These are phyloP conservation scores for Sisyra terminalis DNA, from an alignment of 2,888 invertebrate genomes.

Conservation along the genomic window DNA sequence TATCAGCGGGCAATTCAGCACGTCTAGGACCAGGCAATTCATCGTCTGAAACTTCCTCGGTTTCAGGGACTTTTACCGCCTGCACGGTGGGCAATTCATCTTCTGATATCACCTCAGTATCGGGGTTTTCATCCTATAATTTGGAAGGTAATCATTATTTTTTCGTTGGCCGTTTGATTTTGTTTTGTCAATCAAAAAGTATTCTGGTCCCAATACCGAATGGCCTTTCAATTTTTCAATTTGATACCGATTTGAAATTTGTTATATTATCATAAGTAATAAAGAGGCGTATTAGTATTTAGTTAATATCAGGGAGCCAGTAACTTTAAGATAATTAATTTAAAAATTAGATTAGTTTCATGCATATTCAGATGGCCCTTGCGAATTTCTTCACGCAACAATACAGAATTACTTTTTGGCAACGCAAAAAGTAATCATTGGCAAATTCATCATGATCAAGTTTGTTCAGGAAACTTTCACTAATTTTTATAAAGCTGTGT, in stretches of 20 bases:
- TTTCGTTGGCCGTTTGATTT: too few relatives aligned
- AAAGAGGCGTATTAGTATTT: too few relatives aligned
- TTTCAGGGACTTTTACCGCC: slow-evolving; percentile 64
- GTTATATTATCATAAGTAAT: too few relatives aligned
- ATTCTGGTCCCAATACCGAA: too few relatives aligned
- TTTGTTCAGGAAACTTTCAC: too few relatives aligned
- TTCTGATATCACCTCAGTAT: slow-evolving; percentile 73
- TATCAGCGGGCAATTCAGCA: slow-evolving; percentile 53
- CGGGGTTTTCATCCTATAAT: slow-evolving; percentile 41
- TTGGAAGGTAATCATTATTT: slow-evolving; percentile 5
- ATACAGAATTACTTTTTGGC: slow-evolving; percentile 6
- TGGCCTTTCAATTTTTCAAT: too few relatives aligned
- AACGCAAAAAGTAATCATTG: slow-evolving; percentile 7
- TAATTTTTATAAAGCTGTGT: too few relatives aligned
- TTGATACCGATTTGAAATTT: too few relatives aligned
- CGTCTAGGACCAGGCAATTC: slow-evolving; percentile 56
- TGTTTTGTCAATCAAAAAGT: too few relatives aligned
- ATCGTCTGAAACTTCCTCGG: slow-evolving; percentile 67
- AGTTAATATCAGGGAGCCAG: too few relatives aligned
- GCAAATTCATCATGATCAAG: slow-evolving; percentile 6
- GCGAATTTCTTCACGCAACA: slow-evolving; percentile 5
- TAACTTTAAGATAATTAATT: too few relatives aligned
- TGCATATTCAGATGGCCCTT: slow-evolving; percentile 7
- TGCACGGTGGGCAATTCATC: slow-evolving; percentile 60
- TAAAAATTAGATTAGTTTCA: too few relatives aligned